These are phyloP conservation scores for Echinops telfairi DNA, from an alignment of 2,113 vertebrate genomes.

Conservation along the genomic window DNA sequence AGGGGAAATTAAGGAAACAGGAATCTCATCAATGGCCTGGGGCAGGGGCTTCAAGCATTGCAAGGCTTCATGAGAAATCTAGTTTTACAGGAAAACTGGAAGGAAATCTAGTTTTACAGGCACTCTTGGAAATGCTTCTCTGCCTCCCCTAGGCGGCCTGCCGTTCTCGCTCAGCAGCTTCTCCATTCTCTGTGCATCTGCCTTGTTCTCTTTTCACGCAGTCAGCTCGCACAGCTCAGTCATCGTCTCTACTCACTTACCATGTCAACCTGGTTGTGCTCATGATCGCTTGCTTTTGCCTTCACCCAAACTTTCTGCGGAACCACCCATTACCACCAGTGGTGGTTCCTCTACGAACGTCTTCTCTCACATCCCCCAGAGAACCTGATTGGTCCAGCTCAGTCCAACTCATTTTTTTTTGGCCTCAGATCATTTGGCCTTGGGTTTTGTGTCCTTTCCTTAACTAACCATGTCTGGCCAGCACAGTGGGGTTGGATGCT, in stretches of 20 bases:
- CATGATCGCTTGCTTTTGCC: too few species aligned
- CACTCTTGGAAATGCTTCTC: neutral
- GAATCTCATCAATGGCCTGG: fast-evolving
- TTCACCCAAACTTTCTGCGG: neutral
- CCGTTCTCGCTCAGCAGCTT: neutral
- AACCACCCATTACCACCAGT: too few species aligned
- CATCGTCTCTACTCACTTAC: neutral
- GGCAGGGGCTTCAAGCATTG: neutral
- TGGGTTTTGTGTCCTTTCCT: neutral
- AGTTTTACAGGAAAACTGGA: neutral
- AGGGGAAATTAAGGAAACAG: neutral
- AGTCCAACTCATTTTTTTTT: neutral
- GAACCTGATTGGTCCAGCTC: neutral
- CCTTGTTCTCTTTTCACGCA: neutral
- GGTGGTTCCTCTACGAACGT: constrained; percentile 7
- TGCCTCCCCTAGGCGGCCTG: neutral
- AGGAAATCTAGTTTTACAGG: neutral
- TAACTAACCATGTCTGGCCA: neutral
- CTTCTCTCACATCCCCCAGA: neutral
- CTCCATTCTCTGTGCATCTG: neutral
- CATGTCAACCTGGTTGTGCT: neutral
- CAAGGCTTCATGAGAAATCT: neutral
- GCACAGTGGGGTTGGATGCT: neutral
- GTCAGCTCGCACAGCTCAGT: neutral
- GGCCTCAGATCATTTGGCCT: neutral